A percentile compares a stretch with the other conserved stretches of the same genome.
phyloP scores from a whole-genome alignment of 2,797 vertebrate species.

The Acanthurus lineatus region DNA sequence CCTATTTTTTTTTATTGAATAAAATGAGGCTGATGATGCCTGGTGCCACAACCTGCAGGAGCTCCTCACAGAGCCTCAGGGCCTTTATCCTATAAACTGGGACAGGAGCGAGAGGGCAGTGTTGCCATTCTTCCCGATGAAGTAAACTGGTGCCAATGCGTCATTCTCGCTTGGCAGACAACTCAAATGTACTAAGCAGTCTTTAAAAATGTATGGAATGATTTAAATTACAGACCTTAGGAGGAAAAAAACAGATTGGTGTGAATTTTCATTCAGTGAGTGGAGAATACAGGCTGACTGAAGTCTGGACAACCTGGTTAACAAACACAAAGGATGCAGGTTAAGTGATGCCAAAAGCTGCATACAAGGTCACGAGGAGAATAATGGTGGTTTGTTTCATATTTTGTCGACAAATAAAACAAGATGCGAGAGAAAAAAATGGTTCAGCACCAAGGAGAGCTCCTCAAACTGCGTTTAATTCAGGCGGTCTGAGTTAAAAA shows the following conservation, averaged over 20 bases:
- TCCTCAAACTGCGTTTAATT: slow-evolving; percentile 15
- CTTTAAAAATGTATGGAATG: slow-evolving; percentile 27
- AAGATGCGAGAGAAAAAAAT: not conserved
- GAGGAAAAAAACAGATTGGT: slow-evolving; percentile 5
- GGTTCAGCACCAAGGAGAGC: slow-evolving; percentile 66
- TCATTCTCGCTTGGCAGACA: slow-evolving; percentile 23
- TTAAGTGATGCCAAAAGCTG: not conserved
- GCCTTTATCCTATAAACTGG: slow-evolving; percentile 49
- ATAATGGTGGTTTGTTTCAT: slow-evolving; percentile 17
- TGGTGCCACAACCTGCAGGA: slow-evolving; percentile 65
- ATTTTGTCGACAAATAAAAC: slow-evolving; percentile 16
- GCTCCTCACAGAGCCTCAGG: slow-evolving; percentile 51
- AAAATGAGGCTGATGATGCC: slow-evolving; percentile 21
- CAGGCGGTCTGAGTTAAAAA: not conserved
- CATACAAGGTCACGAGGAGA: slow-evolving; percentile 33
- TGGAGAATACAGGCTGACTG: not conserved
- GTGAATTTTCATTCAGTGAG: not conserved
- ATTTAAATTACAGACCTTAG: slow-evolving; percentile 9
- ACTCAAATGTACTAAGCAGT: slow-evolving; percentile 18
- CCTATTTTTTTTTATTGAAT: slow-evolving; percentile 5
- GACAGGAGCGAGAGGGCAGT: slow-evolving; percentile 44
- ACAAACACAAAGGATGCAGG: not conserved
- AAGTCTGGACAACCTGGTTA: not conserved
- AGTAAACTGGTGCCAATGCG: slow-evolving; percentile 17
- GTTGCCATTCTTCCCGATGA: slow-evolving; percentile 6